A percentile compares a stretch with the other conserved stretches of the same genome.
Conservation (phyloP, 2,113 vertebrate species). For the Carassius gibelio region DNA sequence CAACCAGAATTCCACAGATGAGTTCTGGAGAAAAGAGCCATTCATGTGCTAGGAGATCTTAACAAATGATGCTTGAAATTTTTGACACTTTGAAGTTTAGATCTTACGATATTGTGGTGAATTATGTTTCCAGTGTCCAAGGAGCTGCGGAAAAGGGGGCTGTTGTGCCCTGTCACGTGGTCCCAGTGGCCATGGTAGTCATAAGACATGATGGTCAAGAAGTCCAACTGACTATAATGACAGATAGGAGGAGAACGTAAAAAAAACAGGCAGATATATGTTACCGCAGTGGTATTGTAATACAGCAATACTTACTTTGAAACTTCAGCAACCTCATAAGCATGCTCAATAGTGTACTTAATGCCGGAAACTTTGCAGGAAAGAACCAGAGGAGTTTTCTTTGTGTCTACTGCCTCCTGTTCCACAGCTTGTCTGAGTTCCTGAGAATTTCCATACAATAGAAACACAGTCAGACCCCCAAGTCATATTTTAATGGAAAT, state of each 20-base stretch:
- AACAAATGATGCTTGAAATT: neutral
- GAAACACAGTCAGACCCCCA: neutral
- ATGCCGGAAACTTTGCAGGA: slow-evolving; percentile 66
- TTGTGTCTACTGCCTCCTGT: slow-evolving; percentile 65
- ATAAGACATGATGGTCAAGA: slow-evolving; percentile 79
- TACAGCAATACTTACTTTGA: slow-evolving; percentile 58
- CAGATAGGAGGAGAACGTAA: neutral
- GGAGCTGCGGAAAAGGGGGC: slow-evolving; percentile 72
- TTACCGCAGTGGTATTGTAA: slow-evolving; percentile 9
- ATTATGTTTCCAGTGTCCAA: slow-evolving; percentile 62
- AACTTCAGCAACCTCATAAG: slow-evolving; percentile 71
- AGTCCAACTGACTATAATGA: slow-evolving; percentile 74
- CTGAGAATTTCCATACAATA: slow-evolving; percentile 52
- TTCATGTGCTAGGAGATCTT: neutral
- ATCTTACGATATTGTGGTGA: slow-evolving; percentile 78
- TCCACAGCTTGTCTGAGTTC: slow-evolving; percentile 70
- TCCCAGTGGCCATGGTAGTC: slow-evolving; percentile 82
- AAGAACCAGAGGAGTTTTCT: slow-evolving; percentile 66
- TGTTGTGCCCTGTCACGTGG: slow-evolving; percentile 75
- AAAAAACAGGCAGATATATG: neutral
- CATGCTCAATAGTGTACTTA: slow-evolving; percentile 52
- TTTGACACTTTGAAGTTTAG: neutral
- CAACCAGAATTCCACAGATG: slow-evolving; percentile 71
- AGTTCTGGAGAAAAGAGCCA: slow-evolving; percentile 64
- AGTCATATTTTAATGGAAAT: neutral